A percentile compares a stretch with the other conserved stretches of the same genome.
These are phyloP conservation scores for Pseudoatta argentina DNA, from an alignment of 1,140 invertebrate species.

Conservation along the genomic window DNA sequence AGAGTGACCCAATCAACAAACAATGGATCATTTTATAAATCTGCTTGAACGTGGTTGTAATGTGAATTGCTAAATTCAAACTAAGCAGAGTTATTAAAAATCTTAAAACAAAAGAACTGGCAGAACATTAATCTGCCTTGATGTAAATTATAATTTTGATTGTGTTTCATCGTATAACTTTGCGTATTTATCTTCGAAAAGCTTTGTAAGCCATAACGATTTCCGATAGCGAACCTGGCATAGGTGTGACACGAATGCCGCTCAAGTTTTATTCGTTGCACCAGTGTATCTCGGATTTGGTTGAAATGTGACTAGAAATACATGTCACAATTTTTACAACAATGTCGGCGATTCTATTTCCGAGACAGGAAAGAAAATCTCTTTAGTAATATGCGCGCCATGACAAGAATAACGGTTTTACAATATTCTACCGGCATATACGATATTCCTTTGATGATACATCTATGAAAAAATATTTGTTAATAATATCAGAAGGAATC, in stretches of 20 bases:
- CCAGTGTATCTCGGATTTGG: conserved; percentile 19
- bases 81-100: neutral
- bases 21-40: conserved; percentile 15
- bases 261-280: conserved; percentile 49
- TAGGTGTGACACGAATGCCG: conserved; percentile 59
- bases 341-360: conserved; percentile 30
- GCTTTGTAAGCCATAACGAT: conserved; percentile 59
- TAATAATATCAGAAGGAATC: neutral
- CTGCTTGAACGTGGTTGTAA: neutral
- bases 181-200: conserved; percentile 49
- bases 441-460: neutral
- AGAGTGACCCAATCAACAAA: neutral
- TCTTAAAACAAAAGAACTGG: neutral
- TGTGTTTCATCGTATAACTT: neutral
- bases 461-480: conserved; percentile 4
- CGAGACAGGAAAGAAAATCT: conserved; percentile 28
- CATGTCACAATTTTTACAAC: conserved; percentile 48
- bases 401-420: conserved; percentile 44
- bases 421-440: neutral
- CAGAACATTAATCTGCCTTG: neutral
- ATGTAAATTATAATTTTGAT: conserved; percentile 50
- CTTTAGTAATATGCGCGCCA: conserved; percentile 34
- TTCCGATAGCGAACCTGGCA: conserved; percentile 52
- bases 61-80: too few relatives aligned
- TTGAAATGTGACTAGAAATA: conserved; percentile 63